Base-by-base conservation (phyloP, 2,113 vertebrate genomes). In the Mustela nigripes region DNA sequence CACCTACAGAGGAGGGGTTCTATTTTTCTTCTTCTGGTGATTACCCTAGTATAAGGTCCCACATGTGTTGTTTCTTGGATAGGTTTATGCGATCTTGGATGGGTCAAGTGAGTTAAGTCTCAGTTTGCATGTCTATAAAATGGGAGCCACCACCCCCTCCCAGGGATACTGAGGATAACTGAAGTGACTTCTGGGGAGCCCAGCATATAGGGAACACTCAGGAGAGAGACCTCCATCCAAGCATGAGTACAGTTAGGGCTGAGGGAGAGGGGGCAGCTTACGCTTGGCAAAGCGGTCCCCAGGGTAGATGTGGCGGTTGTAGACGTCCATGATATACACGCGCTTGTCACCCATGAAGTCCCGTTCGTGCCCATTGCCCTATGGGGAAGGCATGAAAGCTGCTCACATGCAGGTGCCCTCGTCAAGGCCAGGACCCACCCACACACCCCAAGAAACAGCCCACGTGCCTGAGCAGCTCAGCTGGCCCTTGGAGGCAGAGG, bases 291-390 rank as follows among this genome's bases (percentile, higher is more conserved):
- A 99, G 95, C 98, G 98, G 95, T 99, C 99, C 39, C 99, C 99
- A 0, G 99, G 99, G 96, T 99, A 99, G 98, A 99, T 99, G 73
- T 99, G 99, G 79, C 99, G 99, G 94, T 99, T 99, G 97, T 99
- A 99, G 21, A 99, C 99, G 48, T 99, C 99, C 99, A 99, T 99
- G 95, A 99, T 99, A 97, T 99, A 99, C 24, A 99, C 99, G 0
- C 99, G 99, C 56, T 97, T 98, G 98, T 99, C 99, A 3, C 99
- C 99, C 99, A 99, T 98, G 91, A 99, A 99, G 98, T 99, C 99
- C 0, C 99, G 98, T 96, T 99, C 99, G 0, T 99, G 99, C 95
- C 99, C 99, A 45, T 99, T 99, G 97, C 99, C 99, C 99, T 99
- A 95, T 5, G 94, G 97, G 63, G 98, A 84, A 98, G 56, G 60